Conservation (phyloP, 2,797 vertebrate species). For the Enteromius thamalakanensis region DNA sequence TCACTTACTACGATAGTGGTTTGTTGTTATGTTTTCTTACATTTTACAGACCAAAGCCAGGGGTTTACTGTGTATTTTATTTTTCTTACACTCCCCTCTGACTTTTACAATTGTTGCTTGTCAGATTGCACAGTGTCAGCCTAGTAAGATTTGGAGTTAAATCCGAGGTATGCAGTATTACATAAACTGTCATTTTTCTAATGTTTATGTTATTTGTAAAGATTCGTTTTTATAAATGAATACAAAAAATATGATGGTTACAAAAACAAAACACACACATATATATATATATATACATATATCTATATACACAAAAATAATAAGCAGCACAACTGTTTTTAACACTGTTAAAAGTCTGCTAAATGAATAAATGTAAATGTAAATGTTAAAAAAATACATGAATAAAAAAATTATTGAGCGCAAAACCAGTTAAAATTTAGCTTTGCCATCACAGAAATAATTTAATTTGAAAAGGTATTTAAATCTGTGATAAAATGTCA, state of each 20-base stretch:
- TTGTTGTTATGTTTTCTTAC: not conserved
- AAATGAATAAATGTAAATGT: too few relatives aligned
- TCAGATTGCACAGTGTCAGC: not conserved
- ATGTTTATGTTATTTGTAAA: not conserved
- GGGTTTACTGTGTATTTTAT: not conserved
- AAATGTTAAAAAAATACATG: too few relatives aligned
- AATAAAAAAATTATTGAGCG: too few relatives aligned
- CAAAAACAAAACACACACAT: too few relatives aligned
- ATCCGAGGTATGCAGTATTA: not conserved
- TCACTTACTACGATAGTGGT: not conserved
- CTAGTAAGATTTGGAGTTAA: not conserved
- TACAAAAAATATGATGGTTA: too few relatives aligned
- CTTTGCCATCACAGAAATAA: not conserved
- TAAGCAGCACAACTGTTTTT: not conserved
- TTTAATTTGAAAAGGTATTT: not conserved
- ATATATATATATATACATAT: too few relatives aligned
- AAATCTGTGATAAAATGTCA: not conserved
- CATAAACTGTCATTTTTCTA: not conserved
- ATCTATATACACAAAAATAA: not conserved
- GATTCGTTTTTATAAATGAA: not conserved
- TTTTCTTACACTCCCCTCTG: not conserved
- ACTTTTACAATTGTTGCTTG: conserved; percentile 3
- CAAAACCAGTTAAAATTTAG: not conserved
- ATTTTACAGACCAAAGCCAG: conserved; percentile 1
- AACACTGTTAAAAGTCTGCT: not conserved